Evolutionary conservation across 2,797 vertebrate species (phyloP).

Genomic region (Remorina albescens): DNA sequence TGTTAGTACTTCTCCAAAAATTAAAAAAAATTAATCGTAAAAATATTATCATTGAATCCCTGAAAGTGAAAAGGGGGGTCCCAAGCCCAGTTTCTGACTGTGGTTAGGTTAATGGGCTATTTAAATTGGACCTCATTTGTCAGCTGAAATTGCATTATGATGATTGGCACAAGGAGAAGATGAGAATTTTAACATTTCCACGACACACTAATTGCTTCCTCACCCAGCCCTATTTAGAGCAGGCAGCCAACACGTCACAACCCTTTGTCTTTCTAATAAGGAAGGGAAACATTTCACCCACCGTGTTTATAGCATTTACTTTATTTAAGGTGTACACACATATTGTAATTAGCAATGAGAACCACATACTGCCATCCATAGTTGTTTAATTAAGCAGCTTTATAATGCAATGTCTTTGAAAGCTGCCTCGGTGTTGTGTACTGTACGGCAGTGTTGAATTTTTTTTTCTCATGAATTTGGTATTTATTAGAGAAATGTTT

Average conservation of each 20-base stretch:
- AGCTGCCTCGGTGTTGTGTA: slow-evolving; percentile 33
- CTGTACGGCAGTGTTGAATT: background rate
- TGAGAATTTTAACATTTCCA: slow-evolving; percentile 61
- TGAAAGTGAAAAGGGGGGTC: background rate
- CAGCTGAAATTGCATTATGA: slow-evolving; percentile 74
- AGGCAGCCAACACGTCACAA: slow-evolving; percentile 59
- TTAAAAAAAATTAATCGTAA: background rate
- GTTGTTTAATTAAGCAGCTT: slow-evolving; percentile 38
- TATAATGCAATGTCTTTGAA: slow-evolving; percentile 40
- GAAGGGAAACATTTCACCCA: slow-evolving; percentile 62
- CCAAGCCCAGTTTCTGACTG: slow-evolving; percentile 46
- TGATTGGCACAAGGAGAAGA: slow-evolving; percentile 82
- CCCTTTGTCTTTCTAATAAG: slow-evolving; percentile 62
- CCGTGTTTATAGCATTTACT: slow-evolving; percentile 49
- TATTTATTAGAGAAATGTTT: background rate
- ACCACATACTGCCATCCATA: slow-evolving; percentile 9
- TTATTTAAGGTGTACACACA: slow-evolving; percentile 31
- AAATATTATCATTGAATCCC: slow-evolving; percentile 18
- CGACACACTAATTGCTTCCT: slow-evolving; percentile 71
- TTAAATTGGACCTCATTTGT: slow-evolving; percentile 80
- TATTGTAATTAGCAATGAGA: background rate
- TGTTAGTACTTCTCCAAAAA: slow-evolving; percentile 15
- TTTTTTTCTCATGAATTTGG: slow-evolving; percentile 10
- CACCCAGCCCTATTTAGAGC: slow-evolving; percentile 62
- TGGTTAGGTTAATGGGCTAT: slow-evolving; percentile 66